Evolutionary conservation across 2,113 vertebrate genomes (phyloP).

Genomic region (rabbit (Oryctolagus cuniculus)): mOryCun1.1 NC_091436.1:21955001-21955500

Average conservation of each 20-base stretch:
- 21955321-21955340: neutral
- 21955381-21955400: neutral
- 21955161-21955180: neutral
- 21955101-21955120: neutral
- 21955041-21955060: neutral
- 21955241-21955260: slow-evolving; percentile 24
- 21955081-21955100: neutral
- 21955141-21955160: neutral
- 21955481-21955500: neutral
- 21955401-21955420: neutral
- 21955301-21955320: neutral
- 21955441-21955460: neutral
- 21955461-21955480: slow-evolving; percentile 13
- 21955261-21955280: neutral
- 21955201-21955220: slow-evolving; percentile 35
- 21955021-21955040: neutral
- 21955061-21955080: neutral
- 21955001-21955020: neutral
- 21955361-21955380: neutral
- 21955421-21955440: neutral
- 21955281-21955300: neutral
- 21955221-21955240: neutral
- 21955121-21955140: neutral
- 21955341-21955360: slow-evolving; percentile 19
- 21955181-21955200: neutral